A percentile compares a stretch with the other conserved stretches of the same genome.
Conservation (phyloP, 2,888 invertebrate genomes). For the Amblyjoppa fuscipennis region DNA sequence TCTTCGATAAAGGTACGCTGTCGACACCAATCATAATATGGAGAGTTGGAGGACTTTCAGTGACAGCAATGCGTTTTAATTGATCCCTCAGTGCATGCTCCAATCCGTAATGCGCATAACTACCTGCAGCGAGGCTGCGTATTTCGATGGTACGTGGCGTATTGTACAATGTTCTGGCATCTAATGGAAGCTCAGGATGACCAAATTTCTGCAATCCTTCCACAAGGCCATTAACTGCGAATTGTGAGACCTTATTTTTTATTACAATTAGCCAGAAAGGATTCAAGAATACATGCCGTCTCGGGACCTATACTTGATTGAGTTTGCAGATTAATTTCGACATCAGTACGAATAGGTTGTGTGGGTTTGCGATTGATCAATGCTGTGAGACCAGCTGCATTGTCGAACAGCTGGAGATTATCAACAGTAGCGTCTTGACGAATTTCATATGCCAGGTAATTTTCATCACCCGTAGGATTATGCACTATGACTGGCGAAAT, state of each 20-base stretch:
- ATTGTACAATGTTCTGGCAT: constrained; percentile 18
- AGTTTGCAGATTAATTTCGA: too few species aligned
- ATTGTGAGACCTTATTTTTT: constrained; percentile 10
- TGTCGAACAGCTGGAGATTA: too few species aligned
- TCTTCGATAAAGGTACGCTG: constrained; percentile 16
- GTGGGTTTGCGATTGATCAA: too few species aligned
- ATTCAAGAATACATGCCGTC: background rate
- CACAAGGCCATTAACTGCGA: background rate
- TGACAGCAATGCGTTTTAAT: background rate
- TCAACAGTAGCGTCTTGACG: too few species aligned
- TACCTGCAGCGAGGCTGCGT: background rate
- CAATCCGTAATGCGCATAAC: constrained; percentile 6
- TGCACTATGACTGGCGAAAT: too few species aligned
- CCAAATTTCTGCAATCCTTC: constrained; percentile 8
- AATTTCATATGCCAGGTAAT: too few species aligned
- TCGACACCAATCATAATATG: constrained; percentile 6
- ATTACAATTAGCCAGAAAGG: constrained; percentile 15
- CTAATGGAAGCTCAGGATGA: constrained; percentile 11
- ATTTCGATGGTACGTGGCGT: background rate
- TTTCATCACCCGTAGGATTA: too few species aligned
- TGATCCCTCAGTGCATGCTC: background rate
- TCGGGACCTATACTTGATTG: too few species aligned
- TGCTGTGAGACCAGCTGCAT: too few species aligned
- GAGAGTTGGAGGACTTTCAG: background rate
- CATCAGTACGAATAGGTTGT: too few species aligned